phyloP scores from a whole-genome alignment of 2,888 invertebrate species.

The Ischnura elegans region DNA sequence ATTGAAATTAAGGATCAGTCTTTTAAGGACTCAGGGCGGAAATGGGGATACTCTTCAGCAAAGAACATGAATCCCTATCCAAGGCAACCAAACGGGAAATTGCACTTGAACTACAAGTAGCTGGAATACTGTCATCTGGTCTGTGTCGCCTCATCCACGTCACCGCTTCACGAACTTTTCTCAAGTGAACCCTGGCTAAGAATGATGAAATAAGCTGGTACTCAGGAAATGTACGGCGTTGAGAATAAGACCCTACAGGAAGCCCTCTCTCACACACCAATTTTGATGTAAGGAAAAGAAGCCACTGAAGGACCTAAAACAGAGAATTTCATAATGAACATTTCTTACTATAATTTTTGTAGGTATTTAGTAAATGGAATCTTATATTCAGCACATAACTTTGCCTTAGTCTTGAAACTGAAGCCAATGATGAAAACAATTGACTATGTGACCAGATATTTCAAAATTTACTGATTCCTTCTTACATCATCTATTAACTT shows the following conservation, averaged over 20 bases:
- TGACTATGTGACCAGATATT: too few relatives aligned
- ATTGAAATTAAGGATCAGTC: not conserved
- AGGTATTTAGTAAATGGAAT: too few relatives aligned
- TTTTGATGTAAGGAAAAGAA: conserved; percentile 87
- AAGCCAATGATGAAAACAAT: too few relatives aligned
- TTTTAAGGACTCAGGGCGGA: not conserved
- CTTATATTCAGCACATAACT: too few relatives aligned
- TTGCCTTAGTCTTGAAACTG: too few relatives aligned
- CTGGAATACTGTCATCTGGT: not conserved
- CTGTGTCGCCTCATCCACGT: conserved; percentile 80
- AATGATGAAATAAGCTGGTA: conserved; percentile 87
- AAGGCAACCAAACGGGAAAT: conserved; percentile 41
- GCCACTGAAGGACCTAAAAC: conserved; percentile 85
- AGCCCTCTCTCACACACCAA: conserved; percentile 83
- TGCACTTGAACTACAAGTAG: conserved; percentile 17
- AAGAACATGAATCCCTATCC: not conserved
- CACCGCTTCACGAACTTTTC: conserved; percentile 82
- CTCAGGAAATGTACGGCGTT: conserved; percentile 85
- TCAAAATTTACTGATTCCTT: too few relatives aligned
- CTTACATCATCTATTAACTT: too few relatives aligned
- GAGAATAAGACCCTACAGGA: conserved; percentile 73
- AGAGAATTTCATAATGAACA: conserved; percentile 70
- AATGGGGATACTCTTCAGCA: conserved; percentile 46
- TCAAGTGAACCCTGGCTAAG: conserved; percentile 82
- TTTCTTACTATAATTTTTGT: too few relatives aligned